phyloP scores from a whole-genome alignment of 2,113 vertebrate genomes.

The Oryzias melastigma region DNA sequence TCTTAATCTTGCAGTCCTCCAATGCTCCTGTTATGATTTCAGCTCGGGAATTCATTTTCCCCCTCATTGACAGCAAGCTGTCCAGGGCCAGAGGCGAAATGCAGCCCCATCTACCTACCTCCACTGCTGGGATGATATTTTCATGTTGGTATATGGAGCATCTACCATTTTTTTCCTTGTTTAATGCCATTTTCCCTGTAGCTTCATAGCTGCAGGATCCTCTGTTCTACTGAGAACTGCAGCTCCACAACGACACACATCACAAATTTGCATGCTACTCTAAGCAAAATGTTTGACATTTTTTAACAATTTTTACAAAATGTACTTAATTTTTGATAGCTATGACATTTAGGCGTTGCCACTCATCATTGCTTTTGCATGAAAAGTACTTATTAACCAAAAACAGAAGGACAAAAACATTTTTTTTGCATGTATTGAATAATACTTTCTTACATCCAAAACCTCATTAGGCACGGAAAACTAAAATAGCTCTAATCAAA shows the following conservation, averaged over 20 bases:
- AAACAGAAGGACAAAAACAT: neutral
- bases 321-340: no score
- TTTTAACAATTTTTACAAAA: no score
- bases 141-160: neutral
- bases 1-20: neutral
- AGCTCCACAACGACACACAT: neutral
- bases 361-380: neutral
- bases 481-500: no score
- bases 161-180: neutral
- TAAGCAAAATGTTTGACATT: no score
- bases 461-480: neutral
- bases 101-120: neutral
- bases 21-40: neutral
- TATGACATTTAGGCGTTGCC: neutral
- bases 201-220: neutral
- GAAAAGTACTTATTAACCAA: neutral
- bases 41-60: conserved; percentile 4
- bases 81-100: conserved; percentile 1
- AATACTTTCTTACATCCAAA: neutral
- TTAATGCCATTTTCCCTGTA: neutral
- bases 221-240: neutral
- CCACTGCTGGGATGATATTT: neutral
- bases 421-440: neutral
- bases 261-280: neutral
- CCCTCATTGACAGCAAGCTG: conserved; percentile 4